These are phyloP conservation scores for Zophobas atratus DNA, from an alignment of 1,140 invertebrate genomes.

Conservation along the genomic window DNA sequence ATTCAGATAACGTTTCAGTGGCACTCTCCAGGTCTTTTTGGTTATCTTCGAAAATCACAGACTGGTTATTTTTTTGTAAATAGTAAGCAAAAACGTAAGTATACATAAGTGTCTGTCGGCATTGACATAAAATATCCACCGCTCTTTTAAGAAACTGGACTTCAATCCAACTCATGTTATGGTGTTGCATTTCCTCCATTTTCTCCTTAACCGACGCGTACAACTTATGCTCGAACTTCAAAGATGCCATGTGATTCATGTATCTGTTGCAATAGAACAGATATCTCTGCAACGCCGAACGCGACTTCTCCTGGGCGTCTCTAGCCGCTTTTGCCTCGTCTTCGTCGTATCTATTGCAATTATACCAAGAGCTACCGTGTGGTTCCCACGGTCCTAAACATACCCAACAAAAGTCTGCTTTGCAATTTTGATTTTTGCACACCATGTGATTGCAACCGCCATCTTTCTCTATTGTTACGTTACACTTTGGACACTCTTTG, in stretches of 20 bases:
- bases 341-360: conserved; percentile 97
- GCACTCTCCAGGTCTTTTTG: conserved; percentile 98
- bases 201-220: conserved; percentile 96
- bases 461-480: conserved; percentile 98
- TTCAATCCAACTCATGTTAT: conserved; percentile 99
- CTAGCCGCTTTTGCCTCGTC: conserved; percentile 96
- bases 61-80: conserved; percentile 98
- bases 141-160: conserved; percentile 98
- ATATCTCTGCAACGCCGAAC: conserved; percentile 93
- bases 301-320: conserved; percentile 95
- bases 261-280: conserved; percentile 99
- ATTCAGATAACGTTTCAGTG: conserved; percentile 97
- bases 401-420: conserved; percentile 99
- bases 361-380: conserved; percentile 99
- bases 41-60: conserved; percentile 99
- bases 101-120: conserved; percentile 98
- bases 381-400: conserved; percentile 99
- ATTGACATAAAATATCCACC: conserved; percentile 97
- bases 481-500: conserved; percentile 99
- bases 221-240: conserved; percentile 98
- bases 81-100: conserved; percentile 99
- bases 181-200: conserved; percentile 99
- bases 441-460: conserved; percentile 99
- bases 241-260: conserved; percentile 99
- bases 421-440: conserved; percentile 99